Conservation (phyloP, 2,797 vertebrate species). For the Clarias fuscus region DNA sequence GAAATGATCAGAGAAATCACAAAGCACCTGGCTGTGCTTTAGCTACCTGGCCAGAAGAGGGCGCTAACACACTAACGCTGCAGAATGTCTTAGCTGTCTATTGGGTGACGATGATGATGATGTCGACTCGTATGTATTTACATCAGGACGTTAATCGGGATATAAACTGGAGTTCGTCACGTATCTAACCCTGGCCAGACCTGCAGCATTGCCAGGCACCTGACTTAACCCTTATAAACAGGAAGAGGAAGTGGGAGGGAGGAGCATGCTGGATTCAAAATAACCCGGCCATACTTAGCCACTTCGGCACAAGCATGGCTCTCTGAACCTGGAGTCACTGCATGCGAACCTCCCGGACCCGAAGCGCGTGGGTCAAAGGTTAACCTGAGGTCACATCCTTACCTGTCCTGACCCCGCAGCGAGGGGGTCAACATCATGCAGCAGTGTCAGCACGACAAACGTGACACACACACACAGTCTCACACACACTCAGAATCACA, state of each 20-base stretch:
- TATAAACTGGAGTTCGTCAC: background rate
- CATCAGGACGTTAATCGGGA: background rate
- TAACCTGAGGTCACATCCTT: constrained; percentile 70
- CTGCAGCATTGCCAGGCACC: constrained; percentile 52
- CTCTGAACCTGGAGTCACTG: constrained; percentile 77
- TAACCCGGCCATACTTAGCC: constrained; percentile 77
- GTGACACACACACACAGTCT: constrained; percentile 56
- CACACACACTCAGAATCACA: constrained; percentile 63
- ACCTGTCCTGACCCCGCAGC: constrained; percentile 56
- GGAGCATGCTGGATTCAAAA: constrained; percentile 75
- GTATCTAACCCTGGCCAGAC: constrained; percentile 41
- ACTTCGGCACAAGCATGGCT: constrained; percentile 79
- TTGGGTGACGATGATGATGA: too few relatives aligned
- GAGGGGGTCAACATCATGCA: constrained; percentile 71
- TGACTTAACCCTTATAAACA: constrained; percentile 65
- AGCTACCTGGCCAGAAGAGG: constrained; percentile 52
- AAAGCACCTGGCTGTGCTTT: constrained; percentile 69
- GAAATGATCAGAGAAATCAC: constrained; percentile 44
- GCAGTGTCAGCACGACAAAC: constrained; percentile 75
- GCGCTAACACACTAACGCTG: background rate
- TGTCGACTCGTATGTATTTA: too few relatives aligned
- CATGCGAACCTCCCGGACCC: constrained; percentile 77
- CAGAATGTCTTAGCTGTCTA: too few relatives aligned
- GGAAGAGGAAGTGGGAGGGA: constrained; percentile 80
- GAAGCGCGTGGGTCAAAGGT: constrained; percentile 57